phyloP scores from a whole-genome alignment of 2,113 vertebrate species.

The Numida meleagris region DNA sequence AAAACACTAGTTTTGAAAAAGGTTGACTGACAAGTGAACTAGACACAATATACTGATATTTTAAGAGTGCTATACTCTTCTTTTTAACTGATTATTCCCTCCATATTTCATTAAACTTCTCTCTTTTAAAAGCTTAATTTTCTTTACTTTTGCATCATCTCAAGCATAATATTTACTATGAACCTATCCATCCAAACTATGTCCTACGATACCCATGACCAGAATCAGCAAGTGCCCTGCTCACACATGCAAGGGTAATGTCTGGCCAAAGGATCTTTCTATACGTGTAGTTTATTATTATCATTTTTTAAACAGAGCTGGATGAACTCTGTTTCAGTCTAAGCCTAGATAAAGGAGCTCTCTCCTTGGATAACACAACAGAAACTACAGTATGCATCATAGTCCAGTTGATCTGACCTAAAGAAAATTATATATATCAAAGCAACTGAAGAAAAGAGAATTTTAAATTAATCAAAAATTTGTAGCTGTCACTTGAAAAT shows the following conservation, averaged over 20 bases:
- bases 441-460: slow-evolving; percentile 58
- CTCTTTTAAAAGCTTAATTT: background rate
- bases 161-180: background rate
- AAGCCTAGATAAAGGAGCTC: background rate
- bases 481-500: slow-evolving; percentile 81
- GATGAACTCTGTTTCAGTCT: slow-evolving; percentile 35
- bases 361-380: background rate
- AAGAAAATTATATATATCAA: slow-evolving; percentile 56
- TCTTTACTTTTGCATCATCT: background rate
- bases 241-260: slow-evolving; percentile 15
- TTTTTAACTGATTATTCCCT: background rate
- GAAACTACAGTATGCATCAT: background rate
- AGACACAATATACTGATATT: background rate
- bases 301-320: background rate
- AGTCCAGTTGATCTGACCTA: background rate
- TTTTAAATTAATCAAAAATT: slow-evolving; percentile 83
- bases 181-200: background rate
- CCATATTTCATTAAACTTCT: background rate
- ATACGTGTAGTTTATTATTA: background rate
- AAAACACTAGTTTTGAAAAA: background rate
- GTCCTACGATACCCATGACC: background rate
- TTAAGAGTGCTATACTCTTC: background rate
- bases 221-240: background rate
- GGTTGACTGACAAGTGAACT: background rate
- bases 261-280: slow-evolving; percentile 2